Conservation (phyloP, 2,888 invertebrate species). For the Tuta absoluta region DNA sequence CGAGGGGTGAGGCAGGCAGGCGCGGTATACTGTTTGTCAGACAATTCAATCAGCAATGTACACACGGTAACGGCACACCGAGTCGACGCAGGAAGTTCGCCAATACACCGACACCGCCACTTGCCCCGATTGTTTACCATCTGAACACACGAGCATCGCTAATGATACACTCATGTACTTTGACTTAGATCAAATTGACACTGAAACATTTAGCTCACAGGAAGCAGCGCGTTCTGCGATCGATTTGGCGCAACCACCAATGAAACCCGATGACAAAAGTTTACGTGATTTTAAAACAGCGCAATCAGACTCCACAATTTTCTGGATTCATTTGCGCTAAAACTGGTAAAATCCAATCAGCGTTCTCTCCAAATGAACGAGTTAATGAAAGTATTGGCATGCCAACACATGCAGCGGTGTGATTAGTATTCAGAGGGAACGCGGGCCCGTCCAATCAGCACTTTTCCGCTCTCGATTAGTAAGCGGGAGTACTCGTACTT, state of each 20-base stretch:
- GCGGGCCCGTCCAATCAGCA: slow-evolving; percentile 22
- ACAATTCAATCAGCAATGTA: slow-evolving; percentile 40
- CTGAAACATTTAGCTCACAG: background rate
- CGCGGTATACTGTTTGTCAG: slow-evolving; percentile 32
- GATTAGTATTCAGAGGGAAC: slow-evolving; percentile 23
- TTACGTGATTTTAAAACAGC: slow-evolving; percentile 2
- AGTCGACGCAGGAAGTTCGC: slow-evolving; percentile 22
- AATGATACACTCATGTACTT: slow-evolving; percentile 16
- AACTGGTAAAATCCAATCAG: slow-evolving; percentile 21
- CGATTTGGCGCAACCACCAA: background rate
- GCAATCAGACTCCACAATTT: slow-evolving; percentile 1
- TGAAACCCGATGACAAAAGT: background rate
- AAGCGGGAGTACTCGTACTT: background rate
- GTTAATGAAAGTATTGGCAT: slow-evolving; percentile 21
- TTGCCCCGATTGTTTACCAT: slow-evolving; percentile 36
- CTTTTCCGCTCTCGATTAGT: slow-evolving; percentile 22
- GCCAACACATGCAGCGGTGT: slow-evolving; percentile 18
- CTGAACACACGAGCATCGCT: slow-evolving; percentile 26
- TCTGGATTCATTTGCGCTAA: slow-evolving; percentile 16
- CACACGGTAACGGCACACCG: slow-evolving; percentile 30
- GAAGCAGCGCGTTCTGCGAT: background rate
- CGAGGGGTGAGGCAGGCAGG: background rate
- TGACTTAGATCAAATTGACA: slow-evolving; percentile 3
- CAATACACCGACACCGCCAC: slow-evolving; percentile 28
- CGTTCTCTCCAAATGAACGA: slow-evolving; percentile 15